phyloP scores from a whole-genome alignment of 2,888 invertebrate genomes.

The Gryllus longicercus region DNA sequence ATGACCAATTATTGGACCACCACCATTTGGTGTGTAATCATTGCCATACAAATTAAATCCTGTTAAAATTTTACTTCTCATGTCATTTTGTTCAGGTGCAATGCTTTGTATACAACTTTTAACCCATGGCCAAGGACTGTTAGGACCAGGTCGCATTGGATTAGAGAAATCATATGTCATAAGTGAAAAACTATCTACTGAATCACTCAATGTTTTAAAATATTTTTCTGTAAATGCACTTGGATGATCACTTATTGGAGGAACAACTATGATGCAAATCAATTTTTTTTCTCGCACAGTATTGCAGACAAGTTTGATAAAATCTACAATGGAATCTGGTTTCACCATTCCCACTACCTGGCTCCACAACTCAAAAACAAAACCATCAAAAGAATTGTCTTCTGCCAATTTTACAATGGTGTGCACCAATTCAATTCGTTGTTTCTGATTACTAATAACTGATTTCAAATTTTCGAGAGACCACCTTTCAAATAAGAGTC shows the following conservation, averaged over 20 bases:
- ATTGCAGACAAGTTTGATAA: constrained; percentile 64
- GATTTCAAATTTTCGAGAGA: constrained; percentile 66
- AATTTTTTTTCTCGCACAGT: constrained; percentile 48
- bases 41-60: constrained; percentile 94
- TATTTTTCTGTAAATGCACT: constrained; percentile 71
- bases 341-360: constrained; percentile 69
- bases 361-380: constrained; percentile 87
- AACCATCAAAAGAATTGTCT: constrained; percentile 80
- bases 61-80: constrained; percentile 74
- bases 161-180: constrained; percentile 95
- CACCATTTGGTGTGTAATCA: constrained; percentile 77
- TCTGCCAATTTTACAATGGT: constrained; percentile 60
- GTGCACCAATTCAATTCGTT: constrained; percentile 64
- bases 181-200: constrained; percentile 83
- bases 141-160: constrained; percentile 80
- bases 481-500: constrained; percentile 88
- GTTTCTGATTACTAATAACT: constrained; percentile 65
- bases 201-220: constrained; percentile 71
- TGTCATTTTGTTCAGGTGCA: constrained; percentile 58
- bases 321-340: constrained; percentile 55
- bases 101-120: constrained; percentile 70
- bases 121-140: constrained; percentile 84
- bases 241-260: constrained; percentile 64
- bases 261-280: constrained; percentile 72
- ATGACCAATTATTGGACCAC: constrained; percentile 74